These are phyloP conservation scores for Hymenochirus boettgeri DNA, from an alignment of 2,113 vertebrate species.

Conservation along the genomic window DNA sequence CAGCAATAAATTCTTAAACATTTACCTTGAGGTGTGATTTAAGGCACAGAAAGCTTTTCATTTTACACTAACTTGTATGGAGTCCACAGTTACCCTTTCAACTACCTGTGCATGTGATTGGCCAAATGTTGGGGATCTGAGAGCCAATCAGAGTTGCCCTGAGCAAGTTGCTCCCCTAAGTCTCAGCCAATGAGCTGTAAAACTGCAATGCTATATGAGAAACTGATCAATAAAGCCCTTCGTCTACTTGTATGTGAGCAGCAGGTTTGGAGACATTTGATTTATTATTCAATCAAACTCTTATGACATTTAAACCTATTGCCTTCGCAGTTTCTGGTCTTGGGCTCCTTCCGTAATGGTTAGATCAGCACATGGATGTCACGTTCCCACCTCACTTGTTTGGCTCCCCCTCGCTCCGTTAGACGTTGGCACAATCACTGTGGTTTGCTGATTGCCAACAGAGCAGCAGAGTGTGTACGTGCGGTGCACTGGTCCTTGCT, in stretches of 20 bases:
- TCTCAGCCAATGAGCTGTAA: too few relatives aligned
- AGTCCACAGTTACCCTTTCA: too few relatives aligned
- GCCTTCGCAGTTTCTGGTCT: too few relatives aligned
- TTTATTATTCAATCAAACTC: neutral
- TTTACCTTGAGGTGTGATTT: too few relatives aligned
- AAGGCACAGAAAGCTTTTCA: too few relatives aligned
- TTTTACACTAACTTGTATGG: too few relatives aligned
- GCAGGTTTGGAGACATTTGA: conserved; percentile 1
- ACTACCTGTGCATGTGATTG: too few relatives aligned
- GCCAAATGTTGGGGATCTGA: too few relatives aligned
- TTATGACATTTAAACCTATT: neutral
- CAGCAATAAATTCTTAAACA: too few relatives aligned
- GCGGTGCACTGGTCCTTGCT: conserved; percentile 6
- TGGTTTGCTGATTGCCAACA: conserved; percentile 32
- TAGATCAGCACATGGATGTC: conserved; percentile 3
- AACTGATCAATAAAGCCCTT: neutral
- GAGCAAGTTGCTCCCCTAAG: too few relatives aligned
- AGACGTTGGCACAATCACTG: conserved; percentile 8
- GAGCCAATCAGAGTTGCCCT: too few relatives aligned
- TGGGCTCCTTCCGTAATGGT: neutral
- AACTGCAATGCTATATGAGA: too few relatives aligned
- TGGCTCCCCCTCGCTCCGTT: conserved; percentile 1
- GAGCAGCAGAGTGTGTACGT: conserved; percentile 23
- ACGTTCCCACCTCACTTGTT: neutral
- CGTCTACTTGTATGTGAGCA: neutral